Evolutionary conservation across 1,140 invertebrate genomes (phyloP).

Genomic region (Cyclargus thomasi): DNA sequence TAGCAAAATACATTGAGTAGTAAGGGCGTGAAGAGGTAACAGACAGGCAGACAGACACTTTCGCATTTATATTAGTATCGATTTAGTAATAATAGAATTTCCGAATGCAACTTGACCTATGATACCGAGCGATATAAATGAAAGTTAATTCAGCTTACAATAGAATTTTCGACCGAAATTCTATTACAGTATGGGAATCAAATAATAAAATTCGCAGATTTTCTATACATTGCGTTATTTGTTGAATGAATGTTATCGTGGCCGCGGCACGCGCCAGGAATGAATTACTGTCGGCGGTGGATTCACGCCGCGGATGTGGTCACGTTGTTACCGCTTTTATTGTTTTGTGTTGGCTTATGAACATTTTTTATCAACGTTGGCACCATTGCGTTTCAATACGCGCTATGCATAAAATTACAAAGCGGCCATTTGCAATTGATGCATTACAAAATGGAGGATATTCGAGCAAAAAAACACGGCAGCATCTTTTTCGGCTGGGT

Average conservation of each 20-base stretch:
- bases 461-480: not conserved
- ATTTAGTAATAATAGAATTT: no score
- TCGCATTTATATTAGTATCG: no score
- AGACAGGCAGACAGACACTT: no score
- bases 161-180: no score
- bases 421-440: not conserved
- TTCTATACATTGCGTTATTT: not conserved
- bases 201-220: not conserved
- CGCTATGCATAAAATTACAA: not conserved
- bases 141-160: no score
- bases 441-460: not conserved
- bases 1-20: no score
- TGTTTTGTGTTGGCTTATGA: constrained; percentile 29
- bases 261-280: constrained; percentile 31
- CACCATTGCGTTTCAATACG: constrained; percentile 7
- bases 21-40: no score
- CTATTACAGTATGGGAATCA: not conserved
- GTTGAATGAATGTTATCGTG: not conserved
- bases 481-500: no score
- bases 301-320: constrained; percentile 41
- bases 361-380: constrained; percentile 9
- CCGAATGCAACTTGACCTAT: no score
- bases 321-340: constrained; percentile 34
- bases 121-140: no score
- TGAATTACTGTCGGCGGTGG: constrained; percentile 43